phyloP scores from a whole-genome alignment of 2,888 invertebrate genomes.

The Aphodius granarius region DNA sequence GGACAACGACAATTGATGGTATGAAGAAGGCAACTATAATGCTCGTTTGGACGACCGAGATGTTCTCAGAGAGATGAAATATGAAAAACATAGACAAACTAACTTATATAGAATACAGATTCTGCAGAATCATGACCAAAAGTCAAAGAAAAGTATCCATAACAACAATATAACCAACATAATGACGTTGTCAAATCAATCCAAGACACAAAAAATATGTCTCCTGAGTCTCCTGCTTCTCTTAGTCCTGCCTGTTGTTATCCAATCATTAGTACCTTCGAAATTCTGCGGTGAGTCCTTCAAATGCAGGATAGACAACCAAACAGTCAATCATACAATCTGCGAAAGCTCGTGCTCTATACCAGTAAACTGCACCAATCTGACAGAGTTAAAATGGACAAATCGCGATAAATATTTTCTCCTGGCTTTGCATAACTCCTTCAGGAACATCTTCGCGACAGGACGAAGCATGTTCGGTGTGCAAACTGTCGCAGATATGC shows the following conservation, averaged over 20 bases:
- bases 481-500: conserved; percentile 4
- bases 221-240: no score
- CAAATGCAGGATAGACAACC: background rate
- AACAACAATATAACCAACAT: background rate
- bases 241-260: background rate
- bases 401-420: background rate
- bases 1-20: no score
- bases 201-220: background rate
- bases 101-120: no score
- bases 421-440: conserved; percentile 6
- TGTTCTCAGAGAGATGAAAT: no score
- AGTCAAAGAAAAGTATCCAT: no score
- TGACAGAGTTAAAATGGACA: background rate
- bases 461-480: background rate
- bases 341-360: conserved; percentile 2
- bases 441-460: conserved; percentile 7
- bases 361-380: background rate
- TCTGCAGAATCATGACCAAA: no score
- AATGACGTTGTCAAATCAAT: background rate
- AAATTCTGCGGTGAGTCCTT: background rate
- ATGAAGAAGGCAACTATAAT: no score
- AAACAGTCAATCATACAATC: background rate
- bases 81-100: no score
- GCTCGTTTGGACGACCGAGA: no score
- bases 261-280: background rate